A percentile compares a stretch with the other conserved stretches of the same genome.
These are phyloP conservation scores for Carassius gibelio DNA, from an alignment of 2,113 vertebrate species.

Conservation along the genomic window DNA sequence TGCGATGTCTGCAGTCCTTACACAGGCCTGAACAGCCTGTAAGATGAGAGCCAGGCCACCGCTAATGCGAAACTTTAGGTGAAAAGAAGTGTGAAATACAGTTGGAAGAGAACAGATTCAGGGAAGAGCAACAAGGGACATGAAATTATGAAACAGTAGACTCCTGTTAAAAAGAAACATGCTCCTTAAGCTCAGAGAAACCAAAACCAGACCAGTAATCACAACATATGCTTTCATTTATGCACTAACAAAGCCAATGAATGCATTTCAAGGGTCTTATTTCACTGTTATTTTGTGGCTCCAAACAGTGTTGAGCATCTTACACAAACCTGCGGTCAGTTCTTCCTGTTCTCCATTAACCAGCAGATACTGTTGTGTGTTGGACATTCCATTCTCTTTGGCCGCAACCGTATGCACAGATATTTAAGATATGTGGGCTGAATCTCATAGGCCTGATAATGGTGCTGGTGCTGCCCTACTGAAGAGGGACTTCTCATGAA, in stretches of 20 bases:
- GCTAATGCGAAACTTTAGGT: conserved; percentile 13
- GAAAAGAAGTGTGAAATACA: conserved; percentile 4
- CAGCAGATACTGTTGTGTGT: conserved; percentile 61
- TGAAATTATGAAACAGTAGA: conserved; percentile 4
- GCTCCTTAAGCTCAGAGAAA: not conserved
- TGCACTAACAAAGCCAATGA: conserved; percentile 30
- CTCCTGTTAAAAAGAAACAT: conserved; percentile 20
- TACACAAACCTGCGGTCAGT: conserved; percentile 66
- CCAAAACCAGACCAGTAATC: conserved; percentile 10
- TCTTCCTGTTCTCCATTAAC: conserved; percentile 67
- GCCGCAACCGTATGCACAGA: conserved; percentile 59
- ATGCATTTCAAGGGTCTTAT: conserved; percentile 26
- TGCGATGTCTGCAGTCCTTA: not conserved
- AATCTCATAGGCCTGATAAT: conserved; percentile 57
- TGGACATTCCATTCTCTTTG: conserved; percentile 63
- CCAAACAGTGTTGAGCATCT: conserved; percentile 35
- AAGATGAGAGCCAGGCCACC: conserved; percentile 18
- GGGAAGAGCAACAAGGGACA: not conserved
- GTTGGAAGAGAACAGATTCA: not conserved
- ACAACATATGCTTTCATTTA: conserved; percentile 44
- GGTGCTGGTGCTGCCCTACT: not conserved
- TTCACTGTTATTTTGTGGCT: conserved; percentile 30
- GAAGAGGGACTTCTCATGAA: conserved; percentile 53
- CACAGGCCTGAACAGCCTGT: not conserved
- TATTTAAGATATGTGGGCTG: conserved; percentile 69